phyloP scores from a whole-genome alignment of 2,888 invertebrate species.

The Drosophila quinaria region DNA sequence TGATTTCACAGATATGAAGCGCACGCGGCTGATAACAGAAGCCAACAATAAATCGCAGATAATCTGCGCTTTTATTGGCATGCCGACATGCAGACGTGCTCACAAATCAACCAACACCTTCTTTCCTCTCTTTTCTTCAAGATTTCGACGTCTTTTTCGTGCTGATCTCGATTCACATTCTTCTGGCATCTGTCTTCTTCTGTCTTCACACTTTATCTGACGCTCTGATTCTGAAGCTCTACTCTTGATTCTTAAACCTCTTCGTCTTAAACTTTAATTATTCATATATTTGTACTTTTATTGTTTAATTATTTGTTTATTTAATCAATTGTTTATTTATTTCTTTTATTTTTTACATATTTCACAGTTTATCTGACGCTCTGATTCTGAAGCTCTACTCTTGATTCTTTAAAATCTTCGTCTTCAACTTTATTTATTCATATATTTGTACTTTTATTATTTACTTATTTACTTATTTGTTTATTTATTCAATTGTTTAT shows the following conservation, averaged over 20 bases:
- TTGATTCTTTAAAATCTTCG: too few relatives aligned
- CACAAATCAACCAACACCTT: slow-evolving; percentile 26
- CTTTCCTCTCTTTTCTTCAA: not conserved
- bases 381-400: too few relatives aligned
- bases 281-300: too few relatives aligned
- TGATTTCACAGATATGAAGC: slow-evolving; percentile 39
- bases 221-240: not conserved
- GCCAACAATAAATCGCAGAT: slow-evolving; percentile 16
- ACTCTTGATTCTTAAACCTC: not conserved
- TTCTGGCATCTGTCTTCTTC: slow-evolving; percentile 26
- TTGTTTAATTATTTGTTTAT: too few relatives aligned
- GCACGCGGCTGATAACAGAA: slow-evolving; percentile 39
- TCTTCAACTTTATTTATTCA: too few relatives aligned
- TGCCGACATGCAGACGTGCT: slow-evolving; percentile 61
- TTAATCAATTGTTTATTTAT: too few relatives aligned
- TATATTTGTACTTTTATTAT: too few relatives aligned
- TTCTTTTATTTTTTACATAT: too few relatives aligned
- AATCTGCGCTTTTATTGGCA: slow-evolving; percentile 52
- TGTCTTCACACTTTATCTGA: slow-evolving; percentile 15
- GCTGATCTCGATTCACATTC: slow-evolving; percentile 42
- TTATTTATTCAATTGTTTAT: too few relatives aligned
- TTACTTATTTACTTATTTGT: too few relatives aligned
- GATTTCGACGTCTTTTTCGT: not conserved
- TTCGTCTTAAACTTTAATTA: too few relatives aligned
- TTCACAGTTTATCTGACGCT: too few relatives aligned